These are phyloP conservation scores for Salvator merianae DNA, from an alignment of 2,113 vertebrate species.

Conservation along the genomic window DNA sequence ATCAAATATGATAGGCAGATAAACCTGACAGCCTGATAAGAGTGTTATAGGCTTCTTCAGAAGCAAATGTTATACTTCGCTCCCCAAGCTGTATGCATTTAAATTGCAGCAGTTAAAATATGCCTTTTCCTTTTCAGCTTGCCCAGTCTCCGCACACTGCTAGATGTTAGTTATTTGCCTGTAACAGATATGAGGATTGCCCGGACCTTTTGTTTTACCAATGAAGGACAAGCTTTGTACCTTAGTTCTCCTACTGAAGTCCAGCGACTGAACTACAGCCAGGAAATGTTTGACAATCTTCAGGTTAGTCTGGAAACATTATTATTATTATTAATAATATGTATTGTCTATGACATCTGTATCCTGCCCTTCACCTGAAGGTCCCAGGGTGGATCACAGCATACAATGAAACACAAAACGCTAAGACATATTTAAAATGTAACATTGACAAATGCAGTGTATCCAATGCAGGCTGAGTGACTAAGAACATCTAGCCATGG, in stretches of 20 bases:
- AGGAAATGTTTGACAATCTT: conserved; percentile 96
- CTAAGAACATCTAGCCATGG: too few species aligned
- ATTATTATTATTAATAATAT: too few species aligned
- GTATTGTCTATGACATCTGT: too few species aligned
- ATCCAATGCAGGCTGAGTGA: background rate
- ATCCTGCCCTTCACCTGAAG: too few species aligned
- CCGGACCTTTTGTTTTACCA: conserved; percentile 96
- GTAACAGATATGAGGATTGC: conserved; percentile 97
- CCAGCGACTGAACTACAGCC: conserved; percentile 96
- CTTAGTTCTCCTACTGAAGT: conserved; percentile 97
- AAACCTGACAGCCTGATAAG: background rate
- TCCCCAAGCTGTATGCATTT: background rate
- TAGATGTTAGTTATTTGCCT: conserved; percentile 95
- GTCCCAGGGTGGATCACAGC: too few species aligned
- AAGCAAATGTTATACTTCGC: too few species aligned
- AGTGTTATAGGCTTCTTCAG: background rate
- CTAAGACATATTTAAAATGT: too few species aligned
- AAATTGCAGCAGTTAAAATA: background rate
- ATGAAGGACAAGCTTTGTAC: conserved; percentile 93
- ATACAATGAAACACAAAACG: too few species aligned
- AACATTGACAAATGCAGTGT: too few species aligned
- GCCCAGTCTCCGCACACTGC: conserved; percentile 92
- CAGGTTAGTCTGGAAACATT: conserved; percentile 79
- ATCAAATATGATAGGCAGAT: background rate
- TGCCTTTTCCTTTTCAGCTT: conserved; percentile 76